Evolutionary conservation across 2,888 invertebrate species (phyloP).

Genomic region (Hyalella azteca): DNA sequence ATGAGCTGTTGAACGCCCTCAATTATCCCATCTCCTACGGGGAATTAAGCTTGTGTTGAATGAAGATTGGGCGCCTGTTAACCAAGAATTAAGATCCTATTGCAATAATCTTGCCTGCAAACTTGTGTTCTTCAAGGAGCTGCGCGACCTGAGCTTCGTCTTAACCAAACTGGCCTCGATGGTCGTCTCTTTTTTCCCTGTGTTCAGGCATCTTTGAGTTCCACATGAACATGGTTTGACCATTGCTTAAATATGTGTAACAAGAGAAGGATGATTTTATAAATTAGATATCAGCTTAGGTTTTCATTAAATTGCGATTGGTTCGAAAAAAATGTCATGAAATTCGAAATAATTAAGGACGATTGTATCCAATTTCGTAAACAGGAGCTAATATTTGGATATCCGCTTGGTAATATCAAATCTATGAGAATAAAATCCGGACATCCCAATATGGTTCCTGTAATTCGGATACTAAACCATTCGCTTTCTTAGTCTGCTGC

Average conservation of each 20-base stretch:
- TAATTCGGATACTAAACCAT: too few species aligned
- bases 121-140: background rate
- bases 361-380: too few species aligned
- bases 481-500: too few species aligned
- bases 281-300: too few species aligned
- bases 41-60: slow-evolving; percentile 22
- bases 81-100: background rate
- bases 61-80: background rate
- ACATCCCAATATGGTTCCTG: too few species aligned
- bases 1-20: background rate
- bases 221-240: background rate
- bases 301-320: too few species aligned
- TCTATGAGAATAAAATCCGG: too few species aligned
- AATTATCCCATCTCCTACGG: background rate
- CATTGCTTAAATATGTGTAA: background rate
- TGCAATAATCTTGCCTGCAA: background rate
- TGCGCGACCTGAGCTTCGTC: background rate
- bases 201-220: background rate
- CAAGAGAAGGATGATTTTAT: too few species aligned
- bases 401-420: too few species aligned
- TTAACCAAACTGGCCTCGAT: background rate
- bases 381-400: too few species aligned
- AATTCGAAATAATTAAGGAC: too few species aligned
- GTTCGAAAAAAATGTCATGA: too few species aligned
- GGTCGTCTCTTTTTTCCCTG: background rate